Conservation (phyloP, 2,113 vertebrate species). For the Daphoenositta chrysoptera region DNA sequence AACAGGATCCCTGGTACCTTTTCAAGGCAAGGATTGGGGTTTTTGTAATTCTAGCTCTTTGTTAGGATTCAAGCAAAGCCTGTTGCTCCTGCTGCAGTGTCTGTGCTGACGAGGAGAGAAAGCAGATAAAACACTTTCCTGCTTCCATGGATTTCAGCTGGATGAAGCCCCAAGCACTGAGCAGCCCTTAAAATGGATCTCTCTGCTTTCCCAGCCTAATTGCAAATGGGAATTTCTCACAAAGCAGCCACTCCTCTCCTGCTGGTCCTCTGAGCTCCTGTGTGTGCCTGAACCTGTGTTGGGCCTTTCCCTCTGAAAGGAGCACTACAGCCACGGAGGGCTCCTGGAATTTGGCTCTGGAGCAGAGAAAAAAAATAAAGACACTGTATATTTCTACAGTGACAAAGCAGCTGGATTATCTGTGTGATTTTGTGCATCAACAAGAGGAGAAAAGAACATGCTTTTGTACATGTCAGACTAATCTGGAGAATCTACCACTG, state of each 20-base stretch:
- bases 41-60: neutral
- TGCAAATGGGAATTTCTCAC: neutral
- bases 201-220: neutral
- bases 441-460: neutral
- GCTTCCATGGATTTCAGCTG: neutral
- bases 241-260: neutral
- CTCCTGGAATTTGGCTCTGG: neutral
- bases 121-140: neutral
- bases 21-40: neutral
- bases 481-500: neutral
- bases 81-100: neutral
- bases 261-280: neutral
- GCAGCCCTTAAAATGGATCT: neutral
- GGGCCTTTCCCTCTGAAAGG: neutral
- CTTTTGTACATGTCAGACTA: neutral
- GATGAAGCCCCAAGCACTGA: neutral
- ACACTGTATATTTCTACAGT: fast-evolving
- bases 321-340: neutral
- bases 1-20: fast-evolving
- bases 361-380: neutral
- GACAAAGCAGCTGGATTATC: neutral
- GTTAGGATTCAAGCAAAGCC: neutral
- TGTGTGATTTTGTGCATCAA: neutral
- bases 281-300: fast-evolving
- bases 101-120: neutral